Base-by-base conservation (phyloP, 2,888 invertebrate genomes). In the Pilophorus perplexus region DNA sequence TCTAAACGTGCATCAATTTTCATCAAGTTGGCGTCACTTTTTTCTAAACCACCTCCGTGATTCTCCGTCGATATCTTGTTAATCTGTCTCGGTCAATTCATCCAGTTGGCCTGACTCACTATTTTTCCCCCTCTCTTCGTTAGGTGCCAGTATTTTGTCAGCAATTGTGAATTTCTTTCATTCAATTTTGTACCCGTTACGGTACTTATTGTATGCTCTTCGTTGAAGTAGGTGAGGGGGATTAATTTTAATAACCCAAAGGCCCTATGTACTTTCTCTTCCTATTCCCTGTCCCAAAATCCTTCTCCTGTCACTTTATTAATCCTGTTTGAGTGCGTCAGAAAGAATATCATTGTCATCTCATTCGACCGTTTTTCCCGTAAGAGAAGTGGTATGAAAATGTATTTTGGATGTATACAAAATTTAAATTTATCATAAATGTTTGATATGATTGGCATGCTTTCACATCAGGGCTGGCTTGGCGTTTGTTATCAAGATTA, bases 401-500 rank as follows among this genome's bases (percentile, higher is more conserved):
- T 62, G 62, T 46, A 18, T 46, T 62, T 28, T 60, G 18, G 25
- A 42, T 42, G 22, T 59, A 42, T 22, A 23, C 3, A 59, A 42
- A 59, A 55, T 59, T 59, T 4, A 59, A 59, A 40, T 59, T 33
- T 52, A n/a, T 46, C 22, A 27, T 55, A 20, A 20, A n/a, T 62
- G 46, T 44, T 27, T 48, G 37, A 8, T 27, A 44, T 62, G 38
- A 62, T 62, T 62, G 62, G 62, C 62, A 62, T 62, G 62, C 48
- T 62, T n/a, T n/a, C n/a, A n/a, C n/a, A 48, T 62, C 62, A 62
- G 62, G 62, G 62, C 62, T 62, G 62, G 62, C 62, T 62, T 59
- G 59, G 59, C 59, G 23, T 42, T 37, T 28, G 8, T 42, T 42
- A 6, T 42, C 42, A 5, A n/a, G n/a, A n/a, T n/a, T n/a, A n/a